Percentiles rank a stretch among this genome's conserved stretches.
Evolutionary conservation across 2,797 vertebrate genomes (phyloP).

Genomic region (Vipera ursinii): DNA sequence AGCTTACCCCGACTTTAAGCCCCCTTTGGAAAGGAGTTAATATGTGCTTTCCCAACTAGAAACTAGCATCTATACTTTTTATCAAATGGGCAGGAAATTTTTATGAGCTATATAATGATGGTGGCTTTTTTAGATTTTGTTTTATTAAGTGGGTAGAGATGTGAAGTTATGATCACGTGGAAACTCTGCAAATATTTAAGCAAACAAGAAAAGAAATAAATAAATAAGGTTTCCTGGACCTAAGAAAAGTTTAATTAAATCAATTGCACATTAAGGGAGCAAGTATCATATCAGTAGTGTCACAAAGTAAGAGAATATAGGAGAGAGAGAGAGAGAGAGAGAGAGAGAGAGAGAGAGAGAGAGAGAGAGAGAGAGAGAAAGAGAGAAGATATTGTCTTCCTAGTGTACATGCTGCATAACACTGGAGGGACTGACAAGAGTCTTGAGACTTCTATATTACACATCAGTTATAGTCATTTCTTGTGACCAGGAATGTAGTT

Average conservation of each 20-base stretch:
- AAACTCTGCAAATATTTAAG: background rate
- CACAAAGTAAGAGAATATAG: background rate
- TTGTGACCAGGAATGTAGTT: background rate
- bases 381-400: too few species aligned
- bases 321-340: too few species aligned
- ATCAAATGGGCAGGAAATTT: background rate
- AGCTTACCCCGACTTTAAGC: background rate
- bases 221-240: too few species aligned
- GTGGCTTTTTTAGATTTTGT: background rate
- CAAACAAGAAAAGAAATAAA: background rate
- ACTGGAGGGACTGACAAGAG: background rate
- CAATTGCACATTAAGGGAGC: too few species aligned
- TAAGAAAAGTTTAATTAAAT: too few species aligned
- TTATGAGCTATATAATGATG: background rate
- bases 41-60: background rate
- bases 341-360: background rate
- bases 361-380: background rate
- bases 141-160: background rate
- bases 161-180: background rate
- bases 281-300: background rate
- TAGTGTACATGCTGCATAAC: background rate
- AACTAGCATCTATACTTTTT: background rate
- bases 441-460: background rate
- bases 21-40: background rate
- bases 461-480: background rate